Percentiles rank a stretch among this genome's conserved stretches.
Evolutionary conservation across 64 coral and sea anemone species (phyloP).

Genomic region (Montipora sp.): DNA sequence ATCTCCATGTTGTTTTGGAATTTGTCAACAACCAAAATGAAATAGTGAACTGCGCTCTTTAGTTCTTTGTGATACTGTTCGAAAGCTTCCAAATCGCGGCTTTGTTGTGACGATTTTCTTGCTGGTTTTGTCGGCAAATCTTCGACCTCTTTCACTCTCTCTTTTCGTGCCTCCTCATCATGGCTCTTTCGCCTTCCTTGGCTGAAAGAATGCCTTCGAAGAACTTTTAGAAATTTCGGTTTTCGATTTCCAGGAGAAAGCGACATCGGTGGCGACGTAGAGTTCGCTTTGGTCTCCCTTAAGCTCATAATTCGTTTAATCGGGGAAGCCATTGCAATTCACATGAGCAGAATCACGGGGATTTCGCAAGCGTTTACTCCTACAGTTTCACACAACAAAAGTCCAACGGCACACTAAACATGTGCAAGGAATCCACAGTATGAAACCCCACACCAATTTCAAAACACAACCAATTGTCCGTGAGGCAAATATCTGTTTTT

Average conservation of each 20-base stretch:
- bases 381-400: not conserved
- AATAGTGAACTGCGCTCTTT: conserved; percentile 82
- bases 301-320: conserved; percentile 65
- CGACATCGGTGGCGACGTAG: not conserved
- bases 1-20: conserved; percentile 78
- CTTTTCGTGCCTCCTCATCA: conserved; percentile 3
- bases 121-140: conserved; percentile 18
- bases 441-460: conserved; percentile 38
- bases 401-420: conserved; percentile 14
- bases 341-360: not conserved
- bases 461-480: not conserved
- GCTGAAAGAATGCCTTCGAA: conserved; percentile 79
- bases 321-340: conserved; percentile 53
- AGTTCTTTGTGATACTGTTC: conserved; percentile 95
- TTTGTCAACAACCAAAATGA: conserved; percentile 83
- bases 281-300: conserved; percentile 18
- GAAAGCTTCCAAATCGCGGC: conserved; percentile 88
- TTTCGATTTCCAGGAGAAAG: conserved; percentile 52
- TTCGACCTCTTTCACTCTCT: not conserved
- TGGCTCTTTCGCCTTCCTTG: conserved; percentile 36
- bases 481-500: not conserved
- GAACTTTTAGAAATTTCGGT: conserved; percentile 78
- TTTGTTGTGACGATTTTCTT: conserved; percentile 39
- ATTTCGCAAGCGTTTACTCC: not conserved
- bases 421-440: conserved; percentile 24